Percentiles rank a stretch among this genome's conserved stretches.
These are phyloP conservation scores for Tachycineta bicolor DNA, from an alignment of 2,113 vertebrate species.

Conservation along the genomic window DNA sequence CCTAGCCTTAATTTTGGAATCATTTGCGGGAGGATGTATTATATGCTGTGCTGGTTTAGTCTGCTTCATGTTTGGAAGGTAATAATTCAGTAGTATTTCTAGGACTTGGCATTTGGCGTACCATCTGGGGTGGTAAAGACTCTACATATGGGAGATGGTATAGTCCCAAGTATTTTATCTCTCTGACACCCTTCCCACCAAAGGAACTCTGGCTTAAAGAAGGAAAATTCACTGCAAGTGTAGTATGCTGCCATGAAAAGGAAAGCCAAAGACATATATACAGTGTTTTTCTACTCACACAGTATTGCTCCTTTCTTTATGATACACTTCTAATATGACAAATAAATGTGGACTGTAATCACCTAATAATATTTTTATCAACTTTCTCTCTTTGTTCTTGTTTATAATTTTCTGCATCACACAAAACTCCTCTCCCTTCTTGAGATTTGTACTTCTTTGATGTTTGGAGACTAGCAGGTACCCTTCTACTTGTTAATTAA, in stretches of 20 bases:
- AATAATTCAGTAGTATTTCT: conserved; percentile 58
- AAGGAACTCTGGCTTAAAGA: neutral
- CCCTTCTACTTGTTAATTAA: neutral
- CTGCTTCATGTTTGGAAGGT: conserved; percentile 45
- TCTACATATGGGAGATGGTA: conserved; percentile 44
- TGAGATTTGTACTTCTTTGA: neutral
- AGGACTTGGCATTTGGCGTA: conserved; percentile 45
- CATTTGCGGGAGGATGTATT: conserved; percentile 16
- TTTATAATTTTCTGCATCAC: neutral
- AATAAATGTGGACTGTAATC: neutral
- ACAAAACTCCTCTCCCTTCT: neutral
- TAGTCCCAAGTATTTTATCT: conserved; percentile 31
- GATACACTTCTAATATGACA: neutral
- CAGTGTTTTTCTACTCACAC: neutral
- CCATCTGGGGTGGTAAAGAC: conserved; percentile 58
- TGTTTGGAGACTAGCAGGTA: neutral
- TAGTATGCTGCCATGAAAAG: neutral
- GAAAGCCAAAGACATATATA: neutral
- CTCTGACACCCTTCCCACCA: neutral
- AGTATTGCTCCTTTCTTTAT: neutral
- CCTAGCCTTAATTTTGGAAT: conserved; percentile 50
- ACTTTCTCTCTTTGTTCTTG: neutral
- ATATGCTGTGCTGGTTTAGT: conserved; percentile 16
- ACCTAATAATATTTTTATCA: neutral
- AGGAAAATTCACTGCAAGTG: neutral